Evolutionary conservation across 2,797 vertebrate species (phyloP).

Genomic region (Coreius guichenoti): DNA sequence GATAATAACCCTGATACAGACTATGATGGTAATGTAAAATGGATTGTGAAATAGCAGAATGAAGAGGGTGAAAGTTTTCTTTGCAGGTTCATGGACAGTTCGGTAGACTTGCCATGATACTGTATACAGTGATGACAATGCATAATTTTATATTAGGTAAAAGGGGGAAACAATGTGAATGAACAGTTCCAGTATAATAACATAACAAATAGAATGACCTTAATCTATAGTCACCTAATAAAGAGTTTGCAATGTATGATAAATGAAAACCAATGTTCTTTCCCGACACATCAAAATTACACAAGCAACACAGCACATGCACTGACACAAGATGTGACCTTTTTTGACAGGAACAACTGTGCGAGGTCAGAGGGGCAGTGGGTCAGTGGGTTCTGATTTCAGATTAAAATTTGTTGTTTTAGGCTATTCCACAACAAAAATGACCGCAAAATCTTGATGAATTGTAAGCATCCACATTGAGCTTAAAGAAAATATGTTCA

Average conservation of each 20-base stretch:
- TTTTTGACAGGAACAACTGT: background rate
- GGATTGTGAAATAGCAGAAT: background rate
- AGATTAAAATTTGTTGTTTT: background rate
- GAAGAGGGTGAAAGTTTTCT: background rate
- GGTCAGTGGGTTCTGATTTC: background rate
- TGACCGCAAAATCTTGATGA: background rate
- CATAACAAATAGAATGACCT: background rate
- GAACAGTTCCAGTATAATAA: background rate
- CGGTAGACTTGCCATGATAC: background rate
- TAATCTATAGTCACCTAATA: background rate
- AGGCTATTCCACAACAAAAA: background rate
- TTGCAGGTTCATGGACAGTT: background rate
- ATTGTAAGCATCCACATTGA: background rate
- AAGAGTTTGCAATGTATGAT: background rate
- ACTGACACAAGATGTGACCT: background rate
- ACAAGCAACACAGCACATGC: background rate
- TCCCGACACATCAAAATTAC: background rate
- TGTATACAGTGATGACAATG: background rate
- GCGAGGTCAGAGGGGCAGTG: background rate
- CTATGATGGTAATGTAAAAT: background rate
- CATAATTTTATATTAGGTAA: background rate
- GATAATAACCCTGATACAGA: background rate
- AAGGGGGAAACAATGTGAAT: background rate
- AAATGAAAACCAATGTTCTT: background rate
- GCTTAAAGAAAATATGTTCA: background rate